Conservation (phyloP, 1,140 invertebrate genomes). For the Brachionus asplanchnoidis region DNA sequence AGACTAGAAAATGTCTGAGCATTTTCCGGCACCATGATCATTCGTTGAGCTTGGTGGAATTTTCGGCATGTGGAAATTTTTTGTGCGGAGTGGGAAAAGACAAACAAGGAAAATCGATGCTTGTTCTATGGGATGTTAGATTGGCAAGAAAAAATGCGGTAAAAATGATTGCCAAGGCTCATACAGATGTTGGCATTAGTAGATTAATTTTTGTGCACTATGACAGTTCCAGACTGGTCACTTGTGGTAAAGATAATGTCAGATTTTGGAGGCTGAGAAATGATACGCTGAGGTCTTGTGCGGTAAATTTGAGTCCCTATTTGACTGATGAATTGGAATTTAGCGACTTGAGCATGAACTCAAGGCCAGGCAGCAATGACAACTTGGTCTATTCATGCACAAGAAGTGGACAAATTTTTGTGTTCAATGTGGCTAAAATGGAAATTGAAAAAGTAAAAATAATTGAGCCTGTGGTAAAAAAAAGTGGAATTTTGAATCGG, state of each 20-base stretch:
- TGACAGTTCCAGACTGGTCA: slow-evolving; percentile 56
- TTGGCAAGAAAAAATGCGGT: slow-evolving; percentile 48
- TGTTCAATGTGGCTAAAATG: slow-evolving; percentile 39
- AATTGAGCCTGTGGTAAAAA: background rate
- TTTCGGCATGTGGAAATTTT: slow-evolving; percentile 15
- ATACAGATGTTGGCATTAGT: slow-evolving; percentile 53
- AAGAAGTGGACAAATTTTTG: slow-evolving; percentile 53
- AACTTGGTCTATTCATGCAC: slow-evolving; percentile 54
- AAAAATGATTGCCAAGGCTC: slow-evolving; percentile 52
- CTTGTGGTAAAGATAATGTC: slow-evolving; percentile 55
- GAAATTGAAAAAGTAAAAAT: slow-evolving; percentile 41
- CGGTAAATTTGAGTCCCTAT: slow-evolving; percentile 53
- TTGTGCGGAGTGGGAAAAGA: slow-evolving; percentile 34
- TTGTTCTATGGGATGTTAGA: slow-evolving; percentile 54
- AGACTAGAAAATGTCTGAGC: slow-evolving; percentile 51
- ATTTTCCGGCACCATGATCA: slow-evolving; percentile 54
- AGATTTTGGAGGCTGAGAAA: slow-evolving; percentile 55
- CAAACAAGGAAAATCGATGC: slow-evolving; percentile 44
- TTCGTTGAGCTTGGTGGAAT: slow-evolving; percentile 45
- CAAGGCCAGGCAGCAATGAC: slow-evolving; percentile 47
- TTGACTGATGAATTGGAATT: slow-evolving; percentile 51
- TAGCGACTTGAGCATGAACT: slow-evolving; percentile 54
- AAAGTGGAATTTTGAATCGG: background rate
- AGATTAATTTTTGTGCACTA: slow-evolving; percentile 51
- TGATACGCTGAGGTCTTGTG: slow-evolving; percentile 52